Evolutionary conservation across 2,888 invertebrate genomes (phyloP).

Genomic region (Reticulitermes lucifugus): DNA sequence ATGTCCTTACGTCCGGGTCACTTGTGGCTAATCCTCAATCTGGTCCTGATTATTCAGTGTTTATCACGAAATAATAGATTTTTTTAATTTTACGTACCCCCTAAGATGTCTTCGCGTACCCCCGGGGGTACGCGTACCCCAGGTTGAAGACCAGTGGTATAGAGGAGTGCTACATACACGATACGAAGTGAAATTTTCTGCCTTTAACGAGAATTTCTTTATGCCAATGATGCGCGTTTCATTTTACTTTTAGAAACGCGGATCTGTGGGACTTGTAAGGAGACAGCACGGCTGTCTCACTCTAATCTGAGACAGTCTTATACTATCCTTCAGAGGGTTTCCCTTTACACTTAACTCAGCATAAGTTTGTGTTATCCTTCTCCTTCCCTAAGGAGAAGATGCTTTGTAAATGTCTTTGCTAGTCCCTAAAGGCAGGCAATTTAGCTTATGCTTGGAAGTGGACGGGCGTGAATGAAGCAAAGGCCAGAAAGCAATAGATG

Average conservation of each 20-base stretch:
- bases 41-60: no score
- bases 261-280: not conserved
- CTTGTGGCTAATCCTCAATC: no score
- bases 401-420: slow-evolving; percentile 33
- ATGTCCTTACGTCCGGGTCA: no score
- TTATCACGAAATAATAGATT: no score
- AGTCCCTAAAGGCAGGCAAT: slow-evolving; percentile 25
- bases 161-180: no score
- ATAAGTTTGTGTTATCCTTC: slow-evolving; percentile 1
- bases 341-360: slow-evolving; percentile 4
- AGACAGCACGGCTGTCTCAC: not conserved
- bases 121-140: no score
- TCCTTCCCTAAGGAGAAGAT: slow-evolving; percentile 2
- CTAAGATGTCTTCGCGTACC: no score
- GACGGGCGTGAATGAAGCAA: slow-evolving; percentile 30
- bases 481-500: not conserved
- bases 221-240: no score
- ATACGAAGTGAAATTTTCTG: no score
- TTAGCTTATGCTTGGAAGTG: slow-evolving; percentile 27
- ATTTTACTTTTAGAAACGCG: not conserved
- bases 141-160: no score
- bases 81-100: no score
- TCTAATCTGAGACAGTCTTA: not conserved
- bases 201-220: no score
- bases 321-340: not conserved